phyloP scores from a whole-genome alignment of 2,113 vertebrate genomes.

The Hipposideros armiger region DNA sequence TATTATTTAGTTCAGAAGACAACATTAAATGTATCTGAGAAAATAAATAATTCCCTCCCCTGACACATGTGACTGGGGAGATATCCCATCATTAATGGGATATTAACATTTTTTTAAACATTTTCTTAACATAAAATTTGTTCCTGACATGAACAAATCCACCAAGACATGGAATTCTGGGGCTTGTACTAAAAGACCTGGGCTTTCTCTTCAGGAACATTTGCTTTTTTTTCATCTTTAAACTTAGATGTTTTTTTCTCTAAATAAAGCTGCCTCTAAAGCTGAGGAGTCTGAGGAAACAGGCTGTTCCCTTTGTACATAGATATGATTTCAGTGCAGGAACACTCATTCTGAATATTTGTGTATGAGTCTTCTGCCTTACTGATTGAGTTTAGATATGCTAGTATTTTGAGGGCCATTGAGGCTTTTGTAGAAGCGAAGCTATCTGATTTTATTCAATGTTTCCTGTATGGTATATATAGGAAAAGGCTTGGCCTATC shows the following conservation, averaged over 20 bases:
- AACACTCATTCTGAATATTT: background rate
- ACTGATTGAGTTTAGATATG: background rate
- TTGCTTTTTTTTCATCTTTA: background rate
- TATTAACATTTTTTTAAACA: too few species aligned
- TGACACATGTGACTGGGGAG: background rate
- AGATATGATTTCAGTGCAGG: background rate
- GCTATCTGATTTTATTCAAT: background rate
- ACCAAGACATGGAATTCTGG: background rate
- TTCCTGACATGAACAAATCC: background rate
- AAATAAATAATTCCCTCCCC: background rate
- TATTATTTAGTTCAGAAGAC: background rate
- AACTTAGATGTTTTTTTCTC: background rate
- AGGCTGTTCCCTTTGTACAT: background rate
- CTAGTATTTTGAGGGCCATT: background rate
- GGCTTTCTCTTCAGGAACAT: background rate
- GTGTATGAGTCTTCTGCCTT: background rate
- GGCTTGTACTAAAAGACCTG: background rate
- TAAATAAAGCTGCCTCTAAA: background rate
- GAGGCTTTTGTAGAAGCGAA: background rate
- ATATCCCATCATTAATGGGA: too few species aligned
- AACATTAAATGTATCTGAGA: background rate
- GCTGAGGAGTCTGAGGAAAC: background rate
- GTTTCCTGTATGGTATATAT: background rate
- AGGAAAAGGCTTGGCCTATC: background rate
- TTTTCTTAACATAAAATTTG: too few species aligned